These are phyloP conservation scores for Brachyptera putata DNA, from an alignment of 2,888 invertebrate genomes.

Conservation along the genomic window DNA sequence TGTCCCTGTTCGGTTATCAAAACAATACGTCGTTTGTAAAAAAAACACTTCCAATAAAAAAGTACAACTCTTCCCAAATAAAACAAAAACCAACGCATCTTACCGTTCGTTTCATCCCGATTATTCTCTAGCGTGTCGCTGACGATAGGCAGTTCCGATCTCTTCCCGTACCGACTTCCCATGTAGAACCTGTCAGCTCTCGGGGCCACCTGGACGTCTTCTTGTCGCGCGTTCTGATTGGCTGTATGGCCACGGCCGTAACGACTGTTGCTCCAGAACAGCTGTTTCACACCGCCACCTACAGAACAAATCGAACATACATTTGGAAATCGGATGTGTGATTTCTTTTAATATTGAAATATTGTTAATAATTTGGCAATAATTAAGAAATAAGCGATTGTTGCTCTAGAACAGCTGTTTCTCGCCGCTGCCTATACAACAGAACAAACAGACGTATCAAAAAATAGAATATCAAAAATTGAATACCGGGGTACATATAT, in stretches of 20 bases:
- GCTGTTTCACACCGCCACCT: not conserved
- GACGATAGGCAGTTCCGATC: slow-evolving; percentile 27
- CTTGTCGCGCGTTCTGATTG: not conserved
- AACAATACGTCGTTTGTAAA: no score
- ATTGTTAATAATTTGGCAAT: not conserved
- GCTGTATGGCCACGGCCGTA: slow-evolving; percentile 39
- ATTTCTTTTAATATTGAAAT: not conserved
- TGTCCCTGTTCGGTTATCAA: no score
- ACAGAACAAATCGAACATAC: not conserved
- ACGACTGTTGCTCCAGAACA: slow-evolving; percentile 38
- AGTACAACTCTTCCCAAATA: no score
- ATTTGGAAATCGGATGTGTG: not conserved
- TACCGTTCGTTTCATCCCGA: no score
- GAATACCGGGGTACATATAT: no score
- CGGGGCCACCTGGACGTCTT: slow-evolving; percentile 34
- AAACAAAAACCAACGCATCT: no score
- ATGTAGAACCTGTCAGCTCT: slow-evolving; percentile 47
- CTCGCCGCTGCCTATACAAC: no score
- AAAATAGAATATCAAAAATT: no score
- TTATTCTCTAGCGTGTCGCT: not conserved
- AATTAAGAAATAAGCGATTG: not conserved
- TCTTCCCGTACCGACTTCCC: slow-evolving; percentile 48
- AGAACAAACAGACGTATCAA: no score
- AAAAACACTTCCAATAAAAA: no score
- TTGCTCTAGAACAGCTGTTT: no score